A percentile compares a stretch with the other conserved stretches of the same genome.
Conservation (phyloP, 2,113 vertebrate genomes). For the Zosterops hypoxanthus region DNA sequence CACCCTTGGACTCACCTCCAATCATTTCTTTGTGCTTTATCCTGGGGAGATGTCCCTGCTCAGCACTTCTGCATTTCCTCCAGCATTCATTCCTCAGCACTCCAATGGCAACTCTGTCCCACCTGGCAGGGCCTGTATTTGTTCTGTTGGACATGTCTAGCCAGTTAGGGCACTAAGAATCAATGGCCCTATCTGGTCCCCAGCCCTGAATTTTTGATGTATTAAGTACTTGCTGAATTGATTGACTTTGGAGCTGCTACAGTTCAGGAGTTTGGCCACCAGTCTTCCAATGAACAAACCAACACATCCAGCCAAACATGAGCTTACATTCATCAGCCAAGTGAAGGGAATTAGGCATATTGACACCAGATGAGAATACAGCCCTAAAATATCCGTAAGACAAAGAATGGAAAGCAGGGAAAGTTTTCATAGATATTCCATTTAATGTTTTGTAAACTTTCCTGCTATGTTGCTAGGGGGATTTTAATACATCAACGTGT, state of each 20-base stretch:
- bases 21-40: not conserved
- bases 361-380: not conserved
- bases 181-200: not conserved
- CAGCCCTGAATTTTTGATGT: not conserved
- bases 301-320: not conserved
- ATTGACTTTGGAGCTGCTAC: not conserved
- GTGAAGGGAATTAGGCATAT: not conserved
- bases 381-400: not conserved
- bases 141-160: not conserved
- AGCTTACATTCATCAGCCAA: not conserved
- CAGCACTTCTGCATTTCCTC: not conserved
- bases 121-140: not conserved
- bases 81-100: not conserved
- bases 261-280: not conserved
- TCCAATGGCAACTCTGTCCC: not conserved
- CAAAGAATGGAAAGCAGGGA: not conserved
- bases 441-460: constrained; percentile 48
- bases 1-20: not conserved
- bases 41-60: not conserved
- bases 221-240: not conserved
- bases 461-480: constrained; percentile 1
- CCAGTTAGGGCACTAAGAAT: not conserved
- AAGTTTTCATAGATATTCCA: not conserved
- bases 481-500: not conserved
- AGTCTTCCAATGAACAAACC: not conserved